Base-by-base conservation (phyloP, 23 tunicate species). In the Styela clava region DNA sequence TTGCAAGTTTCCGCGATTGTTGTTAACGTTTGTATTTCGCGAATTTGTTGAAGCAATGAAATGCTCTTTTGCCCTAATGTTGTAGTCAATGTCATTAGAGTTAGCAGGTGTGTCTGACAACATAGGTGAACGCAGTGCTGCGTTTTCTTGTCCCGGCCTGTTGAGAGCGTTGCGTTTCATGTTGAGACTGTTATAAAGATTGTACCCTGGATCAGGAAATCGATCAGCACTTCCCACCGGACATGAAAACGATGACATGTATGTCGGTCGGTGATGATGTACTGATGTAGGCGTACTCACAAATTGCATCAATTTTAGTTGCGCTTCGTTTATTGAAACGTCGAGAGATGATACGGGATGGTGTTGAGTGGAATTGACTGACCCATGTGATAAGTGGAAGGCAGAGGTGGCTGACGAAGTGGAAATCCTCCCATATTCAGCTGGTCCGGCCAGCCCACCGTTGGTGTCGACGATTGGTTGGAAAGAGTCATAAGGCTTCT, bases 401-500 rank as follows among this genome's bases (percentile, higher is more conserved):
- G 81, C 19, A 76, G 81, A 24, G 81, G 65, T 5, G 64, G 81
- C 31, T 76, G 81, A 36, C 65, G 81, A 22, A 76, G 81, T 18
- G 30, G 81, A 44, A 76, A 76, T 26, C 65, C 81, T 44, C 62
- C 62, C 52, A 56, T 32, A 51, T 22, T 35, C 19, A 76, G 64
- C 24, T 76, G 81, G 44, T 76, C 81, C 64, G 81, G 81, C 81
- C 81, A 76, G 3, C 77, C 77, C 23, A 71, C 77, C 7, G 77
- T 18, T 76, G 81, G 31, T 21, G 81, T 52, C 64, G 71, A 67
- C 31, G 81, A 56, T 52, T 36, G 81, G 64, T 52, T 76, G 65
- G 81, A 24, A 44, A 76, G 52, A 7, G 62, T 76, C 81, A 76
- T 76, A 16, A 76, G 81, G 52, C 81, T 76, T 76, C 81, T 51